Evolutionary conservation across 2,888 invertebrate species (phyloP), one percentile per base, ranked within the genome.

Genomic region (Strigamia maritima): DNA sequence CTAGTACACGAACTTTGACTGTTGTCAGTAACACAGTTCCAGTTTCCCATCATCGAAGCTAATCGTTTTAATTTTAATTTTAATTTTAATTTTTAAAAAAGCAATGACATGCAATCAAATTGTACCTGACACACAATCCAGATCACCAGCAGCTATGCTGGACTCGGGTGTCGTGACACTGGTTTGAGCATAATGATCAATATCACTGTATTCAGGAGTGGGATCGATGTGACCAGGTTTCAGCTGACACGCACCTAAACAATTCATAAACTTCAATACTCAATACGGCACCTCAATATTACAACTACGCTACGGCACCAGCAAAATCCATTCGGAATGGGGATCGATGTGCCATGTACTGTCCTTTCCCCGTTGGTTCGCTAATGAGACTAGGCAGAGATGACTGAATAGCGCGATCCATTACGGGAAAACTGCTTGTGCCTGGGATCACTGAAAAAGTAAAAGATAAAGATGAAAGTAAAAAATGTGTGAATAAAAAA

Each of bases 381-480:
- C 79, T 80, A 0, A 86, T 83, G 78, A 85, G 82, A 82, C 85
- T 85, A 38, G 88, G 87, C 75, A 88, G 83, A 35, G 88, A 87
- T 31, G 88, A 87, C 84, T 88, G 88, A 80, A 88, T 86, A 70
- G 87, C 88, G 81, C 88, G 84, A 82, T 89, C 88, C 84, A 87
- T 86, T 80, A 83, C 82, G 38, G 83, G 28, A 60, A 60, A 60
- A 60, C 60, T 60, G 24, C n/a, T 60, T 2, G 60, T 60, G 44
- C 80, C 40, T 76, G 78, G 76, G 24, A 76, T 26, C 76, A 75
- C 49, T 24, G 65, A 49, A 14, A 65, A n/a, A n/a, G n/a, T n/a
- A n/a, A n/a, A n/a, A n/a, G n/a, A n/a, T n/a, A n/a, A n/a, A n/a
- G n/a, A n/a, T n/a, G n/a, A n/a, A n/a, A n/a, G n/a, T n/a, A n/a